Base-by-base conservation (phyloP, 2,113 vertebrate species). In the Alces alces region DNA sequence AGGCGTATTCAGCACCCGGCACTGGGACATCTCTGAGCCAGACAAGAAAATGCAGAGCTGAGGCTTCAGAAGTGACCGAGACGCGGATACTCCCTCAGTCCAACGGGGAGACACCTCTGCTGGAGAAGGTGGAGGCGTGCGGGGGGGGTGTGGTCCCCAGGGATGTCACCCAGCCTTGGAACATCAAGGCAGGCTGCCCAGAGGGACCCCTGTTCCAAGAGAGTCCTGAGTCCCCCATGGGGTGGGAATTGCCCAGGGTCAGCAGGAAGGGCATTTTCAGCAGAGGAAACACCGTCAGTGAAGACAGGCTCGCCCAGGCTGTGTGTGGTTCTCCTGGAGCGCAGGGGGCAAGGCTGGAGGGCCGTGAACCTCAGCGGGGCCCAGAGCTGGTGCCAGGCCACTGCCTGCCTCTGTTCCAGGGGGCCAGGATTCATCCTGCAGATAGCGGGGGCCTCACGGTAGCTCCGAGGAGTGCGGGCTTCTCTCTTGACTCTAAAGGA, bases 1-100 rank as follows among this genome's bases (percentile, higher is more conserved):
- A 0, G 0, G 0, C 3, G 7, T 55, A 13, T 5, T 66, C 30
- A 2, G 36, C 45, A 6, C 17, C 3, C 1, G 1, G 3, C 1
- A 0, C 2, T 9, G 5, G n/a, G 17, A 1, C 30, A 2, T 17
- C 43, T 3, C 30, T 3, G 33, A 25, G 16, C n/a, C 43, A 4
- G 19, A 27, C 27, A 5, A 7, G 1, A 25, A 58, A 10, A 12
- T 9, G 7, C 14, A 19, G 36, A 2, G 3, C 27, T 1, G 23
- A 33, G 50, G 57, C 3, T 3, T 47, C 55, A 30, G 14, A 8
- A 25, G 28, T 13, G 55, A 54, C n/a, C 1, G 2, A 54, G 39
- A 5, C 0, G 4, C 1, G 33, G 17, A n/a, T 13, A 13, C 25
- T 47, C 33, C 55, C 12, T 23, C 19, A 1, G 5, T 39, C 61